Conservation (phyloP, 2,888 invertebrate genomes). For the Thecocarcelia acutangulata region DNA sequence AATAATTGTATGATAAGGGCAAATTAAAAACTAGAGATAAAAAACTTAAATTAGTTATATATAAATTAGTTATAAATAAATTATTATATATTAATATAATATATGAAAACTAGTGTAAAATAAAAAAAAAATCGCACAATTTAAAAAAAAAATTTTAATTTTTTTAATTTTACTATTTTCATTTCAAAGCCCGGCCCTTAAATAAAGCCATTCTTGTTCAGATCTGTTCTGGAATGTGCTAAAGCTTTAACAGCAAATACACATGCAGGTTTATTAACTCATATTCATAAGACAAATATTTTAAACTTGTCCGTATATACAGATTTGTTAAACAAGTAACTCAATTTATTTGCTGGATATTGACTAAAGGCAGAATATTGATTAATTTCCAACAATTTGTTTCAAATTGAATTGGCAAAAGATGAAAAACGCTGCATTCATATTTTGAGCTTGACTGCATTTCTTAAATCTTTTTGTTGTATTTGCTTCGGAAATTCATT, state of each 20-base stretch:
- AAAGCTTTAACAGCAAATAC: conserved; percentile 10
- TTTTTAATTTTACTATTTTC: too few species aligned
- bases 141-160: too few species aligned
- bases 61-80: too few species aligned
- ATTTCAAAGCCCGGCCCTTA: too few species aligned
- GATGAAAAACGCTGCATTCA: conserved; percentile 35
- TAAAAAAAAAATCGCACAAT: too few species aligned
- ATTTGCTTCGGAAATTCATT: conserved; percentile 12
- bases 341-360: conserved; percentile 63
- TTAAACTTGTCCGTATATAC: background rate
- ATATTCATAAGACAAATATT: conserved; percentile 22
- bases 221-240: conserved; percentile 33
- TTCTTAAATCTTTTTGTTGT: conserved; percentile 21
- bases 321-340: conserved; percentile 64
- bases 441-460: conserved; percentile 1
- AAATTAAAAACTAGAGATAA: too few species aligned
- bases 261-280: conserved; percentile 12
- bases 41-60: too few species aligned
- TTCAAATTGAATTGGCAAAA: conserved; percentile 63
- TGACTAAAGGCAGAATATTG: conserved; percentile 67
- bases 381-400: conserved; percentile 67
- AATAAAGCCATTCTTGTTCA: background rate
- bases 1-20: too few species aligned
- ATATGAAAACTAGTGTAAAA: too few species aligned
- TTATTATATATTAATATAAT: too few species aligned